Evolutionary conservation across 2,888 invertebrate species (phyloP).

Genomic region (Drepanosiphum platanoidis): DNA sequence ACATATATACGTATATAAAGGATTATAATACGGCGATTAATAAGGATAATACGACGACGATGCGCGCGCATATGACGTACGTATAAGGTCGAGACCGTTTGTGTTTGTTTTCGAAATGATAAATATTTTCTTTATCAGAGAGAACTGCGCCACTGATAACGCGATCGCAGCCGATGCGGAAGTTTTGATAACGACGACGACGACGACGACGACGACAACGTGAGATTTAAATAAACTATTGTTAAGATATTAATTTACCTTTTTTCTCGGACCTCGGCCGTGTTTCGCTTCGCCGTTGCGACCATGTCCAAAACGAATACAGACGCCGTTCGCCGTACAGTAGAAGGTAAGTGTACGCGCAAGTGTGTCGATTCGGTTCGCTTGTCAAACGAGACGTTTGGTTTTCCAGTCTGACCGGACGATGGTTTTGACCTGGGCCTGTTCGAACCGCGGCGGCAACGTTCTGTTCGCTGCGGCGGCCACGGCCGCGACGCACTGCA

Average conservation of each 20-base stretch:
- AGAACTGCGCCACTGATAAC: slow-evolving; percentile 5
- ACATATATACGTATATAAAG: too few species aligned
- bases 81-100: background rate
- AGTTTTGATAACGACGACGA: slow-evolving; percentile 3
- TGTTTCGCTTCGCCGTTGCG: background rate
- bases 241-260: background rate
- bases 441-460: slow-evolving; percentile 21
- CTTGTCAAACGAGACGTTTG: background rate
- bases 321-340: background rate
- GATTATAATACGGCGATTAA: too few species aligned
- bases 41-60: too few species aligned
- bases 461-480: background rate
- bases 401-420: slow-evolving; percentile 5
- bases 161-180: too few species aligned
- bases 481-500: too few species aligned
- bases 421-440: slow-evolving; percentile 44
- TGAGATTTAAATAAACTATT: slow-evolving; percentile 15
- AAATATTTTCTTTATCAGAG: slow-evolving; percentile 30
- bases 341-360: too few species aligned
- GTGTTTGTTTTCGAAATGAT: background rate
- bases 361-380: too few species aligned
- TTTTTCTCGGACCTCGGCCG: background rate
- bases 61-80: background rate
- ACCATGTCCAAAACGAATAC: background rate
- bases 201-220: too few species aligned